phyloP scores from a whole-genome alignment of 2,888 invertebrate species.

The Synergus umbraculus region DNA sequence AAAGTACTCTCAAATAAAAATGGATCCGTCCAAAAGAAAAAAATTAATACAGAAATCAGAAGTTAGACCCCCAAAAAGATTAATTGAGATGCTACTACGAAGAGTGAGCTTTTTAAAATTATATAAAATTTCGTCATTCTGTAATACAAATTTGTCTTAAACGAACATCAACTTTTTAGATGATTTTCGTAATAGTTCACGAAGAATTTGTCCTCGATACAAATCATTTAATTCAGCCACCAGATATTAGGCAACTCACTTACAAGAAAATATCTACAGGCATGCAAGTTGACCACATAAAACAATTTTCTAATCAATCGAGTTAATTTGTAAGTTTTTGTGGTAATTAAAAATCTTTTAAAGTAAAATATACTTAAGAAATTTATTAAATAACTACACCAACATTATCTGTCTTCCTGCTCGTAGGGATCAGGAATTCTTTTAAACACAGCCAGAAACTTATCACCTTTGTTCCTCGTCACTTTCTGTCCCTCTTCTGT shows the following conservation, averaged over 20 bases:
- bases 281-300: neutral
- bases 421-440: conserved; percentile 80
- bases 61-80: conserved; percentile 53
- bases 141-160: conserved; percentile 2
- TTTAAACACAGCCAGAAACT: conserved; percentile 93
- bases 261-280: conserved; percentile 55
- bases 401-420: conserved; percentile 47
- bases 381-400: conserved; percentile 45
- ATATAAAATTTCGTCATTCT: neutral
- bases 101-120: conserved; percentile 55
- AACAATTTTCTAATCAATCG: neutral
- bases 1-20: conserved; percentile 65
- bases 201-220: conserved; percentile 66
- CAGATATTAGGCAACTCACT: conserved; percentile 62
- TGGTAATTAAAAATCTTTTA: neutral
- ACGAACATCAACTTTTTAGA: conserved; percentile 56
- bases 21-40: conserved; percentile 54
- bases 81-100: conserved; percentile 61
- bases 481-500: conserved; percentile 99
- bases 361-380: conserved; percentile 19
- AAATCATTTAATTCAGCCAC: conserved; percentile 59
- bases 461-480: conserved; percentile 94
- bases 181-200: conserved; percentile 66
- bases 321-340: neutral
- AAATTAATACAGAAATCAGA: conserved; percentile 57